Base-by-base conservation (phyloP, 2,888 invertebrate genomes). In the Punctoribates punctum region DNA sequence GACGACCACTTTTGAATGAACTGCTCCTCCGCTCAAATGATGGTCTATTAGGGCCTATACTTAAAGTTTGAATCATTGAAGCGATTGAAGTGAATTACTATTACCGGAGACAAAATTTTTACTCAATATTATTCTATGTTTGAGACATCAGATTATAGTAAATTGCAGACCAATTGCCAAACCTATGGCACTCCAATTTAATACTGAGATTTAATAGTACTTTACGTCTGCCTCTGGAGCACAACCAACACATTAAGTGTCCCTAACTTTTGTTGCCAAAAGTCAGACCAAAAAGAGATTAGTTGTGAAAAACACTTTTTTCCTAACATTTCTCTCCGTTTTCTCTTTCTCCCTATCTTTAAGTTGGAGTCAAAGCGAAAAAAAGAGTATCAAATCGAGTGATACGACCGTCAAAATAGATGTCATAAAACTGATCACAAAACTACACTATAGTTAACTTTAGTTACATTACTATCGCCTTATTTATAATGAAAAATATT, bases 81-180 rank as follows among this genome's bases (percentile, higher is more conserved):
- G 38, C 67, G 42, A 42, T 29, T 34, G 42, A 62, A 27, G 62
- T 29, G 62, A 62, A 46, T 34, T 65, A 72, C 72, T 48, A 72
- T 46, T 48, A 67, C 20, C 20, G 25, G 72, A 48, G 17, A 48
- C 46, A 72, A 72, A 67, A 42, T 38, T 72, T 48, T 4, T 5
- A 46, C 25, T 4, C 25, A 72, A 72, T 48, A 70, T 70, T 42
- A 42, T 11, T 11, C 42, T 42, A 46, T 48, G 34, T 13, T n/a
- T 38, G 20, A 27, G 72, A 72, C 72, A 72, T 48, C 48, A 72
- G 17, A 72, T 72, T 72, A 72, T 46, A 72, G 25, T 27, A 72
- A 72, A 72, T 72, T 72, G 72, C 48, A 72, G 46, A 72, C 72
- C 72, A 72, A 72, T 46, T 72, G 42, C 17, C 72, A 72, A 15